Evolutionary conservation across 37 sponge, comb jelly and placozoan genomes (phyloP), one percentile per base, ranked within the genome.

Genomic region (Ianthella basta): DNA sequence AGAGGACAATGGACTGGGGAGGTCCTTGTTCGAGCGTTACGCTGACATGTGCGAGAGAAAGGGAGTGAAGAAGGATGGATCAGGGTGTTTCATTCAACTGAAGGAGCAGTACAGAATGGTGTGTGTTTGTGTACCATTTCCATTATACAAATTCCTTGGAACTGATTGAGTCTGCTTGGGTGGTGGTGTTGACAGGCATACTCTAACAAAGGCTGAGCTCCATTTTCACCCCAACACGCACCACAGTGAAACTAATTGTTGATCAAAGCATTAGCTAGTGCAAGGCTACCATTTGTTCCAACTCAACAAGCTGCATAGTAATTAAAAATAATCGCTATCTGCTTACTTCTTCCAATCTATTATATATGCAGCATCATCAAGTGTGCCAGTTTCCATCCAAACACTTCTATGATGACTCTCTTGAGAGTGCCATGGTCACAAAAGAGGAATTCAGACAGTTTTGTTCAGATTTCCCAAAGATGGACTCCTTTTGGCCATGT

Each of bases 1-100:
- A 14, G 38, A 83, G 34, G 70, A 83, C 15, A 80, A 59, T 60
- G 87, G 91, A 0, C 80, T 91, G 41, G 87, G 87, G 30, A 83
- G 24, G 18, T 91, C 91, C 30, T 63, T 91, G n/a, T 91, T 91
- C 74, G 86, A 90, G 65, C 72, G 86, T 15, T 90, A 90, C 73
- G 86, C 80, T 12, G 60, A 68, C 21, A 35, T 5, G 36, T 72
- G 70, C 18, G 34, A 69, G 34, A 69, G 34, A 16, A 29, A 18
- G 35, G 35, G 35, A 4, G 34, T 30, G 18, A 6, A 69, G 18
- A 34, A 32, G 18, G 70, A 69, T 69, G 34, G 34, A 4, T 30
- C 27, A 29, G 70, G 70, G 27, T 69, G 70, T 33, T 69, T 69
- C 38, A 69, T 36, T 25, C 34, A 21, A 20, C 57, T 80, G 30